Evolutionary conservation across 1,140 invertebrate species (phyloP), one percentile per base, ranked within the genome.

Genomic region (Sminthurides bifidus): DNA sequence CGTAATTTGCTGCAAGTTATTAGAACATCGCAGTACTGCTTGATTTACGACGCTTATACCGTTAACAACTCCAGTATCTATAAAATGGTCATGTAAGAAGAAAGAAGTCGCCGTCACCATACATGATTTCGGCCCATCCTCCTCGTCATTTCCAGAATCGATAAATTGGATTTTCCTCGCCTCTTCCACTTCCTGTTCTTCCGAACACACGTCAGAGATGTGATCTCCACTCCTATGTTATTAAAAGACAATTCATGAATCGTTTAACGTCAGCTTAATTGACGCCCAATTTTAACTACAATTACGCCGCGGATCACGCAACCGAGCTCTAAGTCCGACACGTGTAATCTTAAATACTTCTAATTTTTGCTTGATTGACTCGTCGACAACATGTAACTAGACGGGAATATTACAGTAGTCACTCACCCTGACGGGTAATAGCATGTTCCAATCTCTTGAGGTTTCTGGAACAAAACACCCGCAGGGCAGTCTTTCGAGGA

Each of bases 151-250:
- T 6, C 44, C 44, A 30, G 19, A 5, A 27, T 48, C 44, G 10
- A 48, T 48, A 27, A 48, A 48, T 21, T 48, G 44, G 5, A 48
- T 19, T 19, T 48, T 48, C 44, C 24, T 48, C 10, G 21, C 30
- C 15, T 4, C 19, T 6, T 48, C 44, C 6, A 19, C 21, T 15
- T 48, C 44, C 6, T 27, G 4, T 10, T 48, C 44, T 14, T 48
- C 44, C 5, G 44, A 15, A 30, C 44, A 48, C 6, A 48, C 24
- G 30, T 48, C 30, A 10, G 44, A 27, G 10, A 26, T 48, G 10
- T 48, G 44, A 19, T 48, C 44, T 14, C 44, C 44, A 12, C 44
- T 48, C 14, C 5, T 37, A 12, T 17, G 33, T 37, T 17, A 37
- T 12, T 37, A 37, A 37, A 12, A 17, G 33, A 12, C 33, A 12